Conservation (phyloP, 2,113 vertebrate genomes). For the Cromileptes altivelis region DNA sequence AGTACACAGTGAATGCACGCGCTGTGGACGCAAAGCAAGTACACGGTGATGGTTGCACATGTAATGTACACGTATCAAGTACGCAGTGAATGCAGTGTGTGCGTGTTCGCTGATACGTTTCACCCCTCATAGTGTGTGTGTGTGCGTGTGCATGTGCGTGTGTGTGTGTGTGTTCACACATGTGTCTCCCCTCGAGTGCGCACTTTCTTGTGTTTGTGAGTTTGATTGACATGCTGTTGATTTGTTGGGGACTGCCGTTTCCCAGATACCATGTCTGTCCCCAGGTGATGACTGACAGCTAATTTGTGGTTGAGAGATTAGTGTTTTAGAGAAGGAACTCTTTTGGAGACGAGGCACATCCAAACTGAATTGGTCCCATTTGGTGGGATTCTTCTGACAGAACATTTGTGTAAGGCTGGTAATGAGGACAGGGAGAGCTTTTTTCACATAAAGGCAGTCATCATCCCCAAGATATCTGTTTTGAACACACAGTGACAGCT, state of each 20-base stretch:
- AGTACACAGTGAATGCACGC: no score
- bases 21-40: no score
- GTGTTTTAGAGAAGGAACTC: constrained; percentile 78
- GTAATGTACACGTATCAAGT: no score
- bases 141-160: no score
- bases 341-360: constrained; percentile 47
- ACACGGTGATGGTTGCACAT: no score
- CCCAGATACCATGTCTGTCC: constrained; percentile 64
- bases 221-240: constrained; percentile 81
- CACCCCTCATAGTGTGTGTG: no score
- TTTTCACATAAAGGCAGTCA: constrained; percentile 45
- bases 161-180: neutral
- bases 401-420: constrained; percentile 60
- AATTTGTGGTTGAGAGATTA: constrained; percentile 83
- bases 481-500: constrained; percentile 48
- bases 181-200: neutral
- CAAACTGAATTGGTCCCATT: constrained; percentile 70
- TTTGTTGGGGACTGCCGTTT: constrained; percentile 73
- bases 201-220: constrained; percentile 44
- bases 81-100: no score
- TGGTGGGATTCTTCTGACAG: constrained; percentile 65
- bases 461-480: constrained; percentile 52
- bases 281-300: constrained; percentile 81
- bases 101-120: no score
- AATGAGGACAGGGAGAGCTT: constrained; percentile 72